These are phyloP conservation scores for Myxocyprinus asiaticus DNA, from an alignment of 2,113 vertebrate species.

Conservation along the genomic window DNA sequence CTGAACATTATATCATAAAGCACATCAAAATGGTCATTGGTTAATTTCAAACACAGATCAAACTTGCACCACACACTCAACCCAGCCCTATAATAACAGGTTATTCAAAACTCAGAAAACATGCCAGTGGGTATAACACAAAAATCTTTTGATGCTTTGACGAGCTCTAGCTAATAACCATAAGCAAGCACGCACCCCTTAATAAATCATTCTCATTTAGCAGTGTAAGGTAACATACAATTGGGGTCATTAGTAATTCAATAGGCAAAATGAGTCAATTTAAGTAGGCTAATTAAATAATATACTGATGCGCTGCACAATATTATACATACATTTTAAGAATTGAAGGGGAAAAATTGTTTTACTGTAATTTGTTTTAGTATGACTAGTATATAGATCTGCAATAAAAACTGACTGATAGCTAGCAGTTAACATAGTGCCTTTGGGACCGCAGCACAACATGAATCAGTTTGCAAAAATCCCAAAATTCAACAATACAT, in stretches of 20 bases:
- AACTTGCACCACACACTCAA: constrained; percentile 1
- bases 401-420: too few relatives aligned
- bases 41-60: not conserved
- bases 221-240: not conserved
- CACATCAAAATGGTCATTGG: too few relatives aligned
- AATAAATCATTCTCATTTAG: not conserved
- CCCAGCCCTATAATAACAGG: constrained; percentile 13
- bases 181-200: not conserved
- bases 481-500: not conserved
- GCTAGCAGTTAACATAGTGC: too few relatives aligned
- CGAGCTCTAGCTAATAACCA: not conserved
- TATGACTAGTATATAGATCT: too few relatives aligned
- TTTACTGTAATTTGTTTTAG: too few relatives aligned
- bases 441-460: not conserved
- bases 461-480: not conserved
- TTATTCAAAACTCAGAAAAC: constrained; percentile 26
- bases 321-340: not conserved
- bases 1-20: not conserved
- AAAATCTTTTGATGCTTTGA: constrained; percentile 18
- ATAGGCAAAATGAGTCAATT: not conserved
- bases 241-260: not conserved
- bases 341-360: not conserved
- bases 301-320: not conserved
- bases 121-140: constrained; percentile 19
- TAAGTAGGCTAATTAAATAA: not conserved